Base-by-base conservation (phyloP, 2,888 invertebrate genomes). In the Agelastica alni region DNA sequence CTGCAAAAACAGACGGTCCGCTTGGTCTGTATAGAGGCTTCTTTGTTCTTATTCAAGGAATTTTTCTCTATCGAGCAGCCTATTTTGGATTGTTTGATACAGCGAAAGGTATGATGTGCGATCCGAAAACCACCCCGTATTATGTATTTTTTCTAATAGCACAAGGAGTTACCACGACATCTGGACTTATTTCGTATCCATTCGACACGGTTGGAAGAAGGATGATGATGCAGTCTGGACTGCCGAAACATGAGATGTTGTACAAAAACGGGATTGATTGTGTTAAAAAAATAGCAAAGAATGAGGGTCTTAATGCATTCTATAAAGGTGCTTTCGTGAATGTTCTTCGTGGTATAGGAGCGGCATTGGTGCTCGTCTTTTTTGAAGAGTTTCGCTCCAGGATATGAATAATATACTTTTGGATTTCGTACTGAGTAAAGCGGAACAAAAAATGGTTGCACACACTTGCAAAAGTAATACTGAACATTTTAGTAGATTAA, bases 141-240 rank as follows among this genome's bases (percentile, higher is more conserved):
- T 56, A 55, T 17, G 32, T 61, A 58, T 83, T 82, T 26, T 87
- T 85, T 78, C 74, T 78, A 52, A 85, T 85, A 64, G 84, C 84
- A 28, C 81, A 83, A 84, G 77, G 70, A 62, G 88, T 90, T 20
- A 89, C 89, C 39, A 86, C 88, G 48, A 80, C 83, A 37, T 83
- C 88, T 63, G 89, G 89, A 72, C 82, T 90, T 62, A 79, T 87
- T 17, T 88, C 88, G 31, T 89, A 90, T 78, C 89, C 89, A 55
- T 84, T 90, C 72, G 89, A 90, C 74, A 90, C 89, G 9, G 81
- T 83, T 69, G 77, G 82, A 74, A 79, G 82, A 75, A 83, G 89
- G 68, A 86, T 91, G 86, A 91, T 90, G 89, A 90, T 89, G 89
- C 88, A 88, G 75, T 86, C 87, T 59, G 86, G 86, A 42, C 81